phyloP scores from a whole-genome alignment of 2,113 vertebrate species.

The Enhydra lutris region DNA sequence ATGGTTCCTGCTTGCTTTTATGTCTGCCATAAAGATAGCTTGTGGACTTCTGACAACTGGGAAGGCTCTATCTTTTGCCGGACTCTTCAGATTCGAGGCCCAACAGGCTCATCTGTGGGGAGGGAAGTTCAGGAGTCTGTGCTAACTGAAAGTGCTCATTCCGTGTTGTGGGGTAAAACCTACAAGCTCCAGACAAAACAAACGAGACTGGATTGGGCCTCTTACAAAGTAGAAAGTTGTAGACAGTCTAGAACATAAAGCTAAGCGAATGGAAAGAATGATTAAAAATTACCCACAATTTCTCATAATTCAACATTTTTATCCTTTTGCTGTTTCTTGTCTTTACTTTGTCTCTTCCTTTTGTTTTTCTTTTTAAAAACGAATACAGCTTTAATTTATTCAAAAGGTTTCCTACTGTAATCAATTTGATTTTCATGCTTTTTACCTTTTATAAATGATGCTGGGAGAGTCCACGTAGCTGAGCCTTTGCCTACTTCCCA shows the following conservation, averaged over 20 bases:
- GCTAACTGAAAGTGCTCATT: not conserved
- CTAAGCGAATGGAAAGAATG: not conserved
- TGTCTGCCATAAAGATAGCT: not conserved
- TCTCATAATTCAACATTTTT: not conserved
- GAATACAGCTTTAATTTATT: constrained; percentile 5
- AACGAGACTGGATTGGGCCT: not conserved
- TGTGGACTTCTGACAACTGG: not conserved
- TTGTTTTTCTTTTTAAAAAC: not conserved
- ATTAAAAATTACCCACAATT: not conserved
- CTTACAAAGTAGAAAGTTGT: not conserved
- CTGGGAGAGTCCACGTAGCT: not conserved
- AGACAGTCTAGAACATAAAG: not conserved
- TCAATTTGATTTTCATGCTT: not conserved
- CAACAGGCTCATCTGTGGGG: not conserved
- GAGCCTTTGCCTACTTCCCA: not conserved
- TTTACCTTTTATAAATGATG: not conserved
- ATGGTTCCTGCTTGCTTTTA: not conserved
- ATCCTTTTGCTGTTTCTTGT: not conserved
- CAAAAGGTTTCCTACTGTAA: not conserved
- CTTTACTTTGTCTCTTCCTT: not conserved
- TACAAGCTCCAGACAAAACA: not conserved
- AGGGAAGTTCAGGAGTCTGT: not conserved
- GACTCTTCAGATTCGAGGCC: not conserved
- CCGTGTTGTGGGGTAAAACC: not conserved
- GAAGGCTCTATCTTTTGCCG: not conserved